phyloP scores from a whole-genome alignment of 35 echinoderm and acorn worm species.

The Ophiothrix spiculata region DNA sequence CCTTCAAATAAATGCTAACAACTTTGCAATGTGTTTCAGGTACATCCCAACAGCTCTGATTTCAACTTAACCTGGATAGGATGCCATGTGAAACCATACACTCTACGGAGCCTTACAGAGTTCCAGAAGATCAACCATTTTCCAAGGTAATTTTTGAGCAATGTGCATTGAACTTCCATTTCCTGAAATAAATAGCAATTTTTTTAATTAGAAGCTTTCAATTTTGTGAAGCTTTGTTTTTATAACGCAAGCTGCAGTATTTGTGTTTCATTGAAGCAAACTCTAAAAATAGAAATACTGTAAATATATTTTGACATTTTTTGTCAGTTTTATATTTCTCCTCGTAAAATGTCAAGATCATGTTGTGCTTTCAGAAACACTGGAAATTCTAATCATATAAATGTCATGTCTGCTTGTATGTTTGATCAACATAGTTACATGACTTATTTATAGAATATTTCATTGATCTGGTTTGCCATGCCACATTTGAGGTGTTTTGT shows the following conservation, averaged over 20 bases:
- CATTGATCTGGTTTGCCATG: too few relatives aligned
- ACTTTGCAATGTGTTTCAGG: constrained; percentile 53
- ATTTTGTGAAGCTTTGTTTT: too few relatives aligned
- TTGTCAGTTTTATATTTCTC: background rate
- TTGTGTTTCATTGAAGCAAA: too few relatives aligned
- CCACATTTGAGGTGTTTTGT: too few relatives aligned
- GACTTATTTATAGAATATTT: too few relatives aligned
- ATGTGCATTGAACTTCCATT: background rate
- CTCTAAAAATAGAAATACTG: too few relatives aligned
- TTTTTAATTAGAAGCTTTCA: background rate
- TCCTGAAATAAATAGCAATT: background rate
- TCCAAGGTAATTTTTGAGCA: constrained; percentile 83
- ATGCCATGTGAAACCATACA: constrained; percentile 97
- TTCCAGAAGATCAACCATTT: constrained; percentile 99
- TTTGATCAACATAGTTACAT: too few relatives aligned
- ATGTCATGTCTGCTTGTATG: too few relatives aligned
- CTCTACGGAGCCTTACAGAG: constrained; percentile 81
- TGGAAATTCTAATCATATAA: background rate
- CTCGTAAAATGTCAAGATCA: background rate
- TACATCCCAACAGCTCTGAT: constrained; percentile 95
- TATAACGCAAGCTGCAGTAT: too few relatives aligned
- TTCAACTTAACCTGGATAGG: constrained; percentile 98
- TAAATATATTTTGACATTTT: too few relatives aligned
- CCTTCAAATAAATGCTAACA: too few relatives aligned
- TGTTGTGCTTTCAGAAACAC: background rate